phyloP scores from a whole-genome alignment of 2,888 invertebrate genomes.

The Mystacides longicornis region DNA sequence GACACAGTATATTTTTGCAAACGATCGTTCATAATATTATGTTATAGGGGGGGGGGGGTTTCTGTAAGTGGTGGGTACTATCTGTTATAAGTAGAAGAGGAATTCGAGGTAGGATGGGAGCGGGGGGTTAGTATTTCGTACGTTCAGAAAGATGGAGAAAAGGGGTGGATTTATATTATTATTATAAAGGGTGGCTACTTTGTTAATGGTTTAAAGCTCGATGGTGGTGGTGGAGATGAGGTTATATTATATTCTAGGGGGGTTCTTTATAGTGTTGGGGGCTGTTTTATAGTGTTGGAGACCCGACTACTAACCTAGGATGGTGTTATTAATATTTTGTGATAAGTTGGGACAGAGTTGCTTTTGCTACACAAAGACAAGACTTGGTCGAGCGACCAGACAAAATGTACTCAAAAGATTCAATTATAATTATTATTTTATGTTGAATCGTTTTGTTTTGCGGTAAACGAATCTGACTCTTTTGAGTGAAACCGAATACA shows the following conservation, averaged over 20 bases:
- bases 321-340: not conserved
- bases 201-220: not conserved
- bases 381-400: conserved; percentile 11
- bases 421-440: too few relatives aligned
- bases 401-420: too few relatives aligned
- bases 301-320: not conserved
- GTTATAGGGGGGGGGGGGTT: conserved; percentile 21
- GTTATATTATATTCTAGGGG: too few relatives aligned
- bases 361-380: conserved; percentile 12
- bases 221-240: conserved; percentile 16
- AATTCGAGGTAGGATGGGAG: conserved; percentile 1
- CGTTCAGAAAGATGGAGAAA: too few relatives aligned
- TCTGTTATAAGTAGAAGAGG: conserved; percentile 4
- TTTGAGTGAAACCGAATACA: too few relatives aligned
- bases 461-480: too few relatives aligned
- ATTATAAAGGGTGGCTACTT: not conserved
- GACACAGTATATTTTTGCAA: too few relatives aligned
- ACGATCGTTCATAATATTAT: too few relatives aligned
- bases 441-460: too few relatives aligned
- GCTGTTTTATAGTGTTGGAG: not conserved
- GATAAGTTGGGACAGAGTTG: conserved; percentile 20
- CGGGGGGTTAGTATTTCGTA: too few relatives aligned
- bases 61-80: conserved; percentile 1
- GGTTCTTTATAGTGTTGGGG: conserved; percentile 6
- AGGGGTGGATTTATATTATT: conserved; percentile 9